Percentiles rank a stretch among this genome's conserved stretches.
Evolutionary conservation across 2,113 vertebrate species (phyloP).

Genomic region (Tychaedon coryphoeus): DNA sequence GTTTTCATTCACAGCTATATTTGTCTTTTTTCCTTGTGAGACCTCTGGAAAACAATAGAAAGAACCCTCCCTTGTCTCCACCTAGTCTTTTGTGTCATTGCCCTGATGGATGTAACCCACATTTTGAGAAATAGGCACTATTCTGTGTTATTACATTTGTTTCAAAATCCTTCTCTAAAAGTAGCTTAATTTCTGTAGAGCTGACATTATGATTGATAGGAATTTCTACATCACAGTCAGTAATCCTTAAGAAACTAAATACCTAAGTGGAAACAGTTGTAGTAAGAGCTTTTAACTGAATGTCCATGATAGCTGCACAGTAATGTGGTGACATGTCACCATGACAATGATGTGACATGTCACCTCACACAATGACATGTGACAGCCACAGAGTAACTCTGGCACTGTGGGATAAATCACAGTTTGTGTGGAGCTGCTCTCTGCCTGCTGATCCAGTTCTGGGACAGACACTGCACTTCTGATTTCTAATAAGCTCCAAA

Average conservation of each 20-base stretch:
- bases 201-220: conserved; percentile 61
- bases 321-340: conserved; percentile 45
- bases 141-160: conserved; percentile 53
- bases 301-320: conserved; percentile 19
- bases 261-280: conserved; percentile 52
- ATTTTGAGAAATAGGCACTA: conserved; percentile 44
- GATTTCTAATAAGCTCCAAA: not conserved
- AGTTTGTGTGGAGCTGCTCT: not conserved
- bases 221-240: conserved; percentile 63
- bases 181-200: conserved; percentile 55
- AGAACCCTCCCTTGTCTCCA: conserved; percentile 5
- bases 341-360: conserved; percentile 62
- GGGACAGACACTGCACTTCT: not conserved
- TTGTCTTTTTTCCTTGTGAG: not conserved
- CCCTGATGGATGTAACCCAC: conserved; percentile 35
- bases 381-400: conserved; percentile 49
- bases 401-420: not conserved
- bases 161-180: conserved; percentile 53
- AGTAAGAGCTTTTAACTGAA: conserved; percentile 46
- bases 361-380: conserved; percentile 42
- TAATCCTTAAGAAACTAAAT: conserved; percentile 63
- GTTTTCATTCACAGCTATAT: not conserved
- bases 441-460: not conserved
- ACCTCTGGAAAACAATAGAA: conserved; percentile 24
- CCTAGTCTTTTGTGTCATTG: conserved; percentile 32